Percentiles rank a stretch among this genome's conserved stretches.
phyloP scores from a whole-genome alignment of 2,113 vertebrate genomes.

The Aldabrachelys gigantea region DNA sequence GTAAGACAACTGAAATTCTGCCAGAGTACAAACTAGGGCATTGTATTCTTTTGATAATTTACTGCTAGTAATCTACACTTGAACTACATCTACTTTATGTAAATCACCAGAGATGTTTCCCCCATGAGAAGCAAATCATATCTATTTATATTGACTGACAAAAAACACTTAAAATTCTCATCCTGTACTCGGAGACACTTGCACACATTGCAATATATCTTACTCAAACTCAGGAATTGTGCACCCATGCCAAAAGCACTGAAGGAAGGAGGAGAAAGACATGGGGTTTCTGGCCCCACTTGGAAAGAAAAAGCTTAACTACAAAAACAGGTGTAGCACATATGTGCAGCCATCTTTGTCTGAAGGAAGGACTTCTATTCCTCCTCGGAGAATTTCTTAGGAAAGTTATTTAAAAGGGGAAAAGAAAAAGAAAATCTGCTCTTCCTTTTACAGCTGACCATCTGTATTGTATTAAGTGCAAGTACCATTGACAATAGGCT shows the following conservation, averaged over 20 bases:
- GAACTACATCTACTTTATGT: not conserved
- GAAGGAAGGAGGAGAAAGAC: not conserved
- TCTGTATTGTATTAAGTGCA: not conserved
- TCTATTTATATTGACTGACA: not conserved
- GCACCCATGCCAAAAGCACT: not conserved
- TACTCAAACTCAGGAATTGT: accelerated
- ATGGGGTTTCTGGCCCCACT: not conserved
- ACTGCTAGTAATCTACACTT: not conserved
- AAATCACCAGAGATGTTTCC: not conserved
- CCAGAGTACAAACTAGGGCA: not conserved
- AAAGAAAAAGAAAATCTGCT: not conserved
- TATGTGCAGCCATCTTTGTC: not conserved
- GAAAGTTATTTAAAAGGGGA: not conserved
- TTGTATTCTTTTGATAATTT: not conserved
- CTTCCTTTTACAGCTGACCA: not conserved
- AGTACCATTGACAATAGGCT: not conserved
- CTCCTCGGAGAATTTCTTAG: not conserved
- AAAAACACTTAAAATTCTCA: not conserved
- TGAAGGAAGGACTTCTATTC: not conserved
- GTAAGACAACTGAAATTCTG: conserved; percentile 12
- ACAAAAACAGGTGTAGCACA: not conserved
- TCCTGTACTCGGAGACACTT: not conserved
- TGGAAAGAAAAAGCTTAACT: not conserved
- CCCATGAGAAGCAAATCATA: not conserved
- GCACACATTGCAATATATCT: not conserved